Conservation (phyloP, 2,888 invertebrate species). For the Diarsia mendica region DNA sequence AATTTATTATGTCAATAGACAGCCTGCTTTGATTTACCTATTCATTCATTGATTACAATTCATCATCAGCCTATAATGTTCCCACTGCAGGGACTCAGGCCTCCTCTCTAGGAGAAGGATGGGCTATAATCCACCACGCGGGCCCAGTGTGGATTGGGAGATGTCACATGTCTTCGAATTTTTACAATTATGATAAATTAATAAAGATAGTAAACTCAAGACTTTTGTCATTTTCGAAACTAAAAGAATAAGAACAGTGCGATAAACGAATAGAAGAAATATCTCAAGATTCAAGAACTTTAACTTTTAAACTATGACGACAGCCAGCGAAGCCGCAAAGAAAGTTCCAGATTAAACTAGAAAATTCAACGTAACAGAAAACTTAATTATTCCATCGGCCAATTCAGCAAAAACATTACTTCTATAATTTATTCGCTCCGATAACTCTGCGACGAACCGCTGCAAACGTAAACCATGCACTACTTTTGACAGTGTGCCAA, state of each 20-base stretch:
- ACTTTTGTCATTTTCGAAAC: background rate
- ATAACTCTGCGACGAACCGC: conserved; percentile 62
- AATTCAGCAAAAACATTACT: conserved; percentile 64
- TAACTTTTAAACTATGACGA: conserved; percentile 29
- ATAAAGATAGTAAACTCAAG: background rate
- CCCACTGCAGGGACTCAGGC: too few species aligned
- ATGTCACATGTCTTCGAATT: too few species aligned
- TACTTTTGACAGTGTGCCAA: conserved; percentile 79
- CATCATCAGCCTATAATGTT: too few species aligned
- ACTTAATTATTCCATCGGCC: conserved; percentile 52
- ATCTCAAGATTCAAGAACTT: conserved; percentile 8
- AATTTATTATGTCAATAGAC: background rate
- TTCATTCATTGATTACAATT: background rate
- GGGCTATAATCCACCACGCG: too few species aligned
- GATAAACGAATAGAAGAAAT: conserved; percentile 29
- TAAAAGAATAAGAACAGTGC: background rate
- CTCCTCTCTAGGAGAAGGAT: too few species aligned
- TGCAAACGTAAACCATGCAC: conserved; percentile 67
- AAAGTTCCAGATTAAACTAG: conserved; percentile 42
- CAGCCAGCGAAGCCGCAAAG: conserved; percentile 23
- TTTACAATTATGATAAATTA: background rate
- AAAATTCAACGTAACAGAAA: conserved; percentile 43
- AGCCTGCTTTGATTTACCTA: background rate
- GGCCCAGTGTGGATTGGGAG: too few species aligned
- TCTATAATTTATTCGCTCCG: conserved; percentile 60